Conservation (phyloP, 2,113 vertebrate species). For the Sarotherodon lohbergeri region DNA sequence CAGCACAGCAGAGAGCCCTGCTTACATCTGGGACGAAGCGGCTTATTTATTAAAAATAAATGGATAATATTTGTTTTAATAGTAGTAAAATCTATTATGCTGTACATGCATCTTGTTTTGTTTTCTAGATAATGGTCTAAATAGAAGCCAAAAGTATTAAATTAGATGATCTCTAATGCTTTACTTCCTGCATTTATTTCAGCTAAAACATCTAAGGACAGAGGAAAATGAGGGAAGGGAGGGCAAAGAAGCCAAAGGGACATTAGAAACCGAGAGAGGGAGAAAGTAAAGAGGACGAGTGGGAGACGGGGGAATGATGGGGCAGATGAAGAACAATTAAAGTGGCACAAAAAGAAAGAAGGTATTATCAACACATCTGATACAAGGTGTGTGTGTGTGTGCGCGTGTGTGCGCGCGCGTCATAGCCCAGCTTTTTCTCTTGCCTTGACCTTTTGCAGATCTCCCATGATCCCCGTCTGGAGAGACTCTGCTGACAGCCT, state of each 20-base stretch:
- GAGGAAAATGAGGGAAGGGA: not conserved
- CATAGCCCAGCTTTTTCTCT: not conserved
- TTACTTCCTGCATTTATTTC: too few relatives aligned
- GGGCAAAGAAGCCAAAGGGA: not conserved
- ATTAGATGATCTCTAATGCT: fast-evolving
- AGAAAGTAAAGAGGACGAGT: not conserved
- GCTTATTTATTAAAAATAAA: fast-evolving
- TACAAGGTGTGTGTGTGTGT: not conserved
- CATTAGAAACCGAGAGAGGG: not conserved
- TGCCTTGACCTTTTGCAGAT: constrained; percentile 31
- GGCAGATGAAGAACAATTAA: not conserved
- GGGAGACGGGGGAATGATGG: not conserved
- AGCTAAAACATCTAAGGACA: too few relatives aligned
- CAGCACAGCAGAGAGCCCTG: fast-evolving
- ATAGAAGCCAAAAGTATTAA: not conserved
- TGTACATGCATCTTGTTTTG: not conserved
- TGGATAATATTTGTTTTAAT: not conserved
- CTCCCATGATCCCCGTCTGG: constrained; percentile 30
- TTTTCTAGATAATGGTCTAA: not conserved
- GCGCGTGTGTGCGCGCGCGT: not conserved
- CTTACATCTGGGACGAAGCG: not conserved
- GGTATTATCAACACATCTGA: not conserved
- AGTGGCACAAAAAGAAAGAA: not conserved
- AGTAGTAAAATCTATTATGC: not conserved
- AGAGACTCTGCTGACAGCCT: constrained; percentile 18